A percentile compares a stretch with the other conserved stretches of the same genome.
These are phyloP conservation scores for Limnephilus auricula DNA, from an alignment of 2,888 invertebrate genomes.

Conservation along the genomic window DNA sequence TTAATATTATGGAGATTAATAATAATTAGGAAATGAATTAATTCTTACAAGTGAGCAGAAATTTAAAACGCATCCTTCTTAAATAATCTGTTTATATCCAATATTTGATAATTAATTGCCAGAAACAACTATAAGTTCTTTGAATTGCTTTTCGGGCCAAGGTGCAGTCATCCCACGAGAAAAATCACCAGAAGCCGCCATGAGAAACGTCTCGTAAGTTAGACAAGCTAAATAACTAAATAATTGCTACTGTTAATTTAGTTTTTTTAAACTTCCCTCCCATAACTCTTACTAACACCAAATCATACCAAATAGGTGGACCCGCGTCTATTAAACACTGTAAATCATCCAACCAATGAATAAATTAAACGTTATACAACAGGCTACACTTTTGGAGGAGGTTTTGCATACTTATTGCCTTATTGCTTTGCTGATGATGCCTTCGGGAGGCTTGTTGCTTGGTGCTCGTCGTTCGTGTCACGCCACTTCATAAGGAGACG, in stretches of 20 bases:
- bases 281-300: slow-evolving; percentile 65
- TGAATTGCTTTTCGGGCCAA: background rate
- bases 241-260: slow-evolving; percentile 55
- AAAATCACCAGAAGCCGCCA: background rate
- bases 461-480: background rate
- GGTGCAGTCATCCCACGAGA: background rate
- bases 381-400: slow-evolving; percentile 46
- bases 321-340: slow-evolving; percentile 62
- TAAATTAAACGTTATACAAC: slow-evolving; percentile 62
- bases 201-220: background rate
- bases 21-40: background rate
- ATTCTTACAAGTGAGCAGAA: background rate
- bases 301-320: slow-evolving; percentile 64
- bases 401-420: slow-evolving; percentile 55
- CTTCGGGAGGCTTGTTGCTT: background rate
- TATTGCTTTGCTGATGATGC: background rate
- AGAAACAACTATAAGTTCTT: background rate
- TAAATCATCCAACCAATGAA: slow-evolving; percentile 65
- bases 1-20: too few relatives aligned
- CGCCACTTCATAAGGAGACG: background rate
- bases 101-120: background rate
- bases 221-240: slow-evolving; percentile 43
- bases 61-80: background rate
- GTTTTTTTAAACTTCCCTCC: slow-evolving; percentile 41
- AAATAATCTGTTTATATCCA: background rate